phyloP scores from a whole-genome alignment of 2,113 vertebrate species.

The Romanogobio albipinnatus region DNA sequence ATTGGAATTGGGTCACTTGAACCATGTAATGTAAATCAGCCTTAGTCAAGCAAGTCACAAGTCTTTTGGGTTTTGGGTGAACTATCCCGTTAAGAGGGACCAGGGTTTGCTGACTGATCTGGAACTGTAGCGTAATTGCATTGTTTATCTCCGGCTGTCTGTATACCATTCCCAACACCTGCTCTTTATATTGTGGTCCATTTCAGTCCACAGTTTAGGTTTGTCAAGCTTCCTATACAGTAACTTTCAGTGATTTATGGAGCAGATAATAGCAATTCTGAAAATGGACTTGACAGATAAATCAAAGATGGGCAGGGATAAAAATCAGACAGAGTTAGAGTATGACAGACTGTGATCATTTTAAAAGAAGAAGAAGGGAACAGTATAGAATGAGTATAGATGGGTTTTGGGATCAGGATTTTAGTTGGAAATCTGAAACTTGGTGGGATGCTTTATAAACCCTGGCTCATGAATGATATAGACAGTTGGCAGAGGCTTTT shows the following conservation, averaged over 20 bases:
- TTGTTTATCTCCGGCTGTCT: background rate
- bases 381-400: background rate
- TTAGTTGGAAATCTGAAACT: background rate
- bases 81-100: background rate
- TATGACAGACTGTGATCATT: constrained; percentile 17
- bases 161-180: background rate
- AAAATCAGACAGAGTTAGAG: background rate
- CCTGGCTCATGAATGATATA: background rate
- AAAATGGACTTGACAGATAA: constrained; percentile 56
- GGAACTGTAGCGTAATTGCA: background rate
- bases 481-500: background rate
- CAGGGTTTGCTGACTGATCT: background rate
- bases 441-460: background rate
- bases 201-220: constrained; percentile 38
- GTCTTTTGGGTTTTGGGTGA: background rate
- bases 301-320: constrained; percentile 46
- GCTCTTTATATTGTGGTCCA: constrained; percentile 3
- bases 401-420: background rate
- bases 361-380: background rate
- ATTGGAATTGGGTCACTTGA: too few relatives aligned
- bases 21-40: too few relatives aligned
- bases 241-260: constrained; percentile 45
- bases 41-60: too few relatives aligned
- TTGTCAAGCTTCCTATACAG: constrained; percentile 5
- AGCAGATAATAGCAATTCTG: constrained; percentile 53